Base-by-base conservation (phyloP, 2,797 vertebrate species). In the Sebastes alutus region DNA sequence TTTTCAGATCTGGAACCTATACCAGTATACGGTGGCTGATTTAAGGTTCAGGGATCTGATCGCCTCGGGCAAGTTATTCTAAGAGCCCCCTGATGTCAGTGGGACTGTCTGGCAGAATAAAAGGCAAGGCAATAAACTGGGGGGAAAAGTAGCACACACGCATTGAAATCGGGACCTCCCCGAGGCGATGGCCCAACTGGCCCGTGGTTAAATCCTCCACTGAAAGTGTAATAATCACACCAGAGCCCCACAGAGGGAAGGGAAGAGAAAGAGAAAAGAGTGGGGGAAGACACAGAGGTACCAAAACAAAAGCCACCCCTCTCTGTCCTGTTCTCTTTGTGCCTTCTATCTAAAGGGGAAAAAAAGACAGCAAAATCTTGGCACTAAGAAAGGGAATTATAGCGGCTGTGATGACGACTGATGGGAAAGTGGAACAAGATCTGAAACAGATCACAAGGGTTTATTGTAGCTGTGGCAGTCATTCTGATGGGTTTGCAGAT, bases 161-260 rank as follows among this genome's bases (percentile, higher is more conserved):
- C 93, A 96, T 96, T 95, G 96, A 96, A 94, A 94, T 88, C 91
- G 94, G 95, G 95, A 94, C 88, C 93, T 95, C 96, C 96, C 96
- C 87, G 93, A 96, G 96, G 96, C 96, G 90, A 95, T 95, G 95
- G 95, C 94, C 95, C 96, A 95, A 95, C 95, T 96, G 95, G 95
- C 95, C 96, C 93, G 87, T 96, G 96, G 96, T 96, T 96, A 97
- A 96, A 96, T 96, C 95, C 95, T 95, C 94, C 91, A 95, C 94
- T 96, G 94, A 96, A 96, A 96, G 95, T 95, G 94, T 95, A 96
- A 96, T 96, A 96, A 96, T 96, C 95, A 95, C 94, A 95, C 93
- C 93, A 95, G 89, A 94, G 94, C 92, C 92, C 93, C 92, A 89
- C 91, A 72, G 93, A 94, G 93, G 92, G 90, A 93, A 89, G 79